A percentile compares a stretch with the other conserved stretches of the same genome.
These are phyloP conservation scores for Gallinago paraguaiae DNA, from an alignment of 2,113 vertebrate species.

Conservation along the genomic window DNA sequence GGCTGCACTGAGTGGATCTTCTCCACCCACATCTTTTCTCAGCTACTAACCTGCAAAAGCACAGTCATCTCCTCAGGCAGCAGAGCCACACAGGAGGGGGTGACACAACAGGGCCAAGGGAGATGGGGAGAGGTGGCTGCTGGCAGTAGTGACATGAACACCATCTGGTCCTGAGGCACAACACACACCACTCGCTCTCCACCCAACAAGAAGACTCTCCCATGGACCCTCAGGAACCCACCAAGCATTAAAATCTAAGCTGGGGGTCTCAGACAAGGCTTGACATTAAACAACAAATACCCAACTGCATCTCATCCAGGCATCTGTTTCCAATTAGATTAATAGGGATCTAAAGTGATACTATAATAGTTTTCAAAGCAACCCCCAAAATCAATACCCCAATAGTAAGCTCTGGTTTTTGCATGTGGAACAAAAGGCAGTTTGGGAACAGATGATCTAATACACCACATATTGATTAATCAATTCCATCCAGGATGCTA, in stretches of 20 bases:
- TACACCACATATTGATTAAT: constrained; percentile 47
- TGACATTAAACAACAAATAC: background rate
- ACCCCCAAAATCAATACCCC: constrained; percentile 29
- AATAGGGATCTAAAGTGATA: background rate
- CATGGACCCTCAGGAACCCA: background rate
- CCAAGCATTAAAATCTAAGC: background rate
- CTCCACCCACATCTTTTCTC: background rate
- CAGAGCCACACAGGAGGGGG: background rate
- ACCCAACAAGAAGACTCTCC: background rate
- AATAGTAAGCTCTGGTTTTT: background rate
- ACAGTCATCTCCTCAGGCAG: background rate
- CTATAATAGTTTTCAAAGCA: background rate
- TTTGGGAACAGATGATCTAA: constrained; percentile 38
- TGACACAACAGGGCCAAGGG: background rate
- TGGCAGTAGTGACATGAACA: background rate
- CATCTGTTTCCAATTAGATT: background rate
- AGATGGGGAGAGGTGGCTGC: background rate
- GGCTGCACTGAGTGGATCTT: background rate
- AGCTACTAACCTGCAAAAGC: background rate
- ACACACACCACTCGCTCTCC: background rate
- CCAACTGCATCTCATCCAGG: background rate
- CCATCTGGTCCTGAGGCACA: accelerated
- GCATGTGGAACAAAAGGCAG: background rate
- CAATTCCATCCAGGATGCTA: constrained; percentile 34
- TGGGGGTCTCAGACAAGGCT: background rate